A percentile compares a stretch with the other conserved stretches of the same genome.
Evolutionary conservation across 2,888 invertebrate species (phyloP).

Genomic region (Catocala nupta): DNA sequence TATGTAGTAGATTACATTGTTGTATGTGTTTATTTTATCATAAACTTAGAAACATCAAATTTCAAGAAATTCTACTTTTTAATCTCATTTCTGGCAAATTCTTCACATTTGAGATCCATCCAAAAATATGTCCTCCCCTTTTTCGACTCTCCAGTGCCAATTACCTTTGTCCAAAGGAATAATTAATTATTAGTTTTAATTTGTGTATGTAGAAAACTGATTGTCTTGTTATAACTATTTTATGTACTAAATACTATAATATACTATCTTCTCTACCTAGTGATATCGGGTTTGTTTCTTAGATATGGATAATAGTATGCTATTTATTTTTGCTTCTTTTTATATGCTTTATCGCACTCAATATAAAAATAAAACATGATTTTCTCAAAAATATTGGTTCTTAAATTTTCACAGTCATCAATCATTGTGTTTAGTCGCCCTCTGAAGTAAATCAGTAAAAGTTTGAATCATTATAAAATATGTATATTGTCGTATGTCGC

Average conservation of each 20-base stretch:
- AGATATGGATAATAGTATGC: slow-evolving; percentile 59
- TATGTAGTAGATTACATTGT: slow-evolving; percentile 45
- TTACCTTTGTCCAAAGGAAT: slow-evolving; percentile 23
- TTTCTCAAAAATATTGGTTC: slow-evolving; percentile 49
- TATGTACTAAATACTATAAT: slow-evolving; percentile 43
- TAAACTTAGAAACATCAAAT: no score
- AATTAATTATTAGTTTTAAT: slow-evolving; percentile 16
- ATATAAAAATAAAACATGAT: slow-evolving; percentile 41
- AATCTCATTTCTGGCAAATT: neutral
- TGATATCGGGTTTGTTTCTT: slow-evolving; percentile 64
- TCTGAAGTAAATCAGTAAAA: slow-evolving; percentile 45
- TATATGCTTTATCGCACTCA: slow-evolving; percentile 72
- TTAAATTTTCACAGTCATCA: slow-evolving; percentile 49
- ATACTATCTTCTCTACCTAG: slow-evolving; percentile 56
- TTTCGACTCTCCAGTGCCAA: no score
- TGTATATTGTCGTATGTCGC: neutral
- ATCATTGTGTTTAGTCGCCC: slow-evolving; percentile 59
- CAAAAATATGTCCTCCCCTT: neutral
- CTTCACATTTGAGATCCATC: neutral
- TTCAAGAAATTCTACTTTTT: neutral
- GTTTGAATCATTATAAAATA: slow-evolving; percentile 20
- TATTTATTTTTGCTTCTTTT: slow-evolving; percentile 72
- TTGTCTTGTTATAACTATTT: slow-evolving; percentile 43
- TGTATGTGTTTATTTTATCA: slow-evolving; percentile 2
- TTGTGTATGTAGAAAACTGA: slow-evolving; percentile 40